Evolutionary conservation across 2,113 vertebrate species (phyloP).

Genomic region (Malurus alboscapulatus): DNA sequence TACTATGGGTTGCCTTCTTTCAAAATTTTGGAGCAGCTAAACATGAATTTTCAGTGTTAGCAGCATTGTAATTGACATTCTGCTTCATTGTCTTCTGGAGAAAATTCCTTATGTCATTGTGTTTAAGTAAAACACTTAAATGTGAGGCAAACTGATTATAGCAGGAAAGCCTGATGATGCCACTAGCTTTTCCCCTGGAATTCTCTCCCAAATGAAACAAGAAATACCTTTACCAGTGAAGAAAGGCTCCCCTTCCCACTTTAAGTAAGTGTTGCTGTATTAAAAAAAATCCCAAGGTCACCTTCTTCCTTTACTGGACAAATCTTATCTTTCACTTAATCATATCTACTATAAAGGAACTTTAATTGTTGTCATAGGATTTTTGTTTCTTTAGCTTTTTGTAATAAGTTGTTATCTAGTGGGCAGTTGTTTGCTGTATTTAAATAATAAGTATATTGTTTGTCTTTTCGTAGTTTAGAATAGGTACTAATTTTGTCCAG

Average conservation of each 20-base stretch:
- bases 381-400: neutral
- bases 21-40: neutral
- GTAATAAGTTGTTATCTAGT: neutral
- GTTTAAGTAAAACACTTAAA: neutral
- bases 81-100: neutral
- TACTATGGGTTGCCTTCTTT: neutral
- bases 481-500: neutral
- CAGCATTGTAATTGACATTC: neutral
- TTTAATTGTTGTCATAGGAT: neutral
- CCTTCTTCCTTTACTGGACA: fast-evolving
- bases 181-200: neutral
- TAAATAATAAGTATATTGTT: neutral
- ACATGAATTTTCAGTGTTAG: neutral
- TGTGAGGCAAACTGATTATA: neutral
- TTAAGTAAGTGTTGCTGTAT: neutral
- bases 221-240: neutral
- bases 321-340: neutral
- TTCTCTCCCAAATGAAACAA: neutral
- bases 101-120: neutral
- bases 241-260: neutral
- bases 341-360: neutral
- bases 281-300: neutral
- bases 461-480: neutral
- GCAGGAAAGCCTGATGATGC: neutral
- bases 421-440: neutral